These are phyloP conservation scores for Hedychridium roseum DNA, from an alignment of 2,888 invertebrate species.

Conservation along the genomic window DNA sequence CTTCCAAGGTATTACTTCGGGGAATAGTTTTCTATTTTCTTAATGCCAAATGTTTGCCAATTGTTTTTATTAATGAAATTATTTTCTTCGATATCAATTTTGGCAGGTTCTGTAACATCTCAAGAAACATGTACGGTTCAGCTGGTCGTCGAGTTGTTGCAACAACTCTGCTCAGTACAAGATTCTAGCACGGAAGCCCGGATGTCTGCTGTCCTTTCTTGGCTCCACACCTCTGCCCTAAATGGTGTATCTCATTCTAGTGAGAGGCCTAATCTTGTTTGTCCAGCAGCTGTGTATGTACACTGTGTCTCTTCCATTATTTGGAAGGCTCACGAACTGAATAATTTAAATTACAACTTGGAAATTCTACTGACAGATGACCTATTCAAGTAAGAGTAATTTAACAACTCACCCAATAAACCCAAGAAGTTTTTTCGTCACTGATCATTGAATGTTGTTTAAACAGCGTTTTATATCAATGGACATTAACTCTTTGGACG, in stretches of 20 bases:
- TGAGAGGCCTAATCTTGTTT: conserved; percentile 40
- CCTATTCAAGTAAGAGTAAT: conserved; percentile 71
- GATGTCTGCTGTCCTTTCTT: conserved; percentile 74
- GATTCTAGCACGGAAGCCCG: conserved; percentile 70
- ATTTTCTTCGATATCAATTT: not conserved
- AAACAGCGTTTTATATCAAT: conserved; percentile 73
- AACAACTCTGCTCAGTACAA: conserved; percentile 76
- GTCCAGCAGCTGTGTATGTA: conserved; percentile 68
- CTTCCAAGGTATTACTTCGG: conserved; percentile 46
- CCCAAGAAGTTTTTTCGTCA: too few species aligned
- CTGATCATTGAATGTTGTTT: too few species aligned
- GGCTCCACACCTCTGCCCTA: conserved; percentile 73
- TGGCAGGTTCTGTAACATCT: conserved; percentile 38
- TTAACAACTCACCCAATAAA: not conserved
- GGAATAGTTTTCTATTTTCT: conserved; percentile 5
- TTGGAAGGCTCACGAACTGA: conserved; percentile 75
- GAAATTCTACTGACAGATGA: conserved; percentile 76
- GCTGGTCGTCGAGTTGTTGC: conserved; percentile 81
- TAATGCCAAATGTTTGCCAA: not conserved
- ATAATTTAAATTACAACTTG: conserved; percentile 70
- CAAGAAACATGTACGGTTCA: conserved; percentile 63
- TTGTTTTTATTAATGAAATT: not conserved
- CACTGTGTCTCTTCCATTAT: conserved; percentile 85
- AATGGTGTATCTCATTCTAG: conserved; percentile 59
- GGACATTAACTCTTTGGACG: conserved; percentile 76